Percentiles rank a stretch among this genome's conserved stretches.
Conservation (phyloP, 2,113 vertebrate species). For the Chiloscyllium plagiosum region DNA sequence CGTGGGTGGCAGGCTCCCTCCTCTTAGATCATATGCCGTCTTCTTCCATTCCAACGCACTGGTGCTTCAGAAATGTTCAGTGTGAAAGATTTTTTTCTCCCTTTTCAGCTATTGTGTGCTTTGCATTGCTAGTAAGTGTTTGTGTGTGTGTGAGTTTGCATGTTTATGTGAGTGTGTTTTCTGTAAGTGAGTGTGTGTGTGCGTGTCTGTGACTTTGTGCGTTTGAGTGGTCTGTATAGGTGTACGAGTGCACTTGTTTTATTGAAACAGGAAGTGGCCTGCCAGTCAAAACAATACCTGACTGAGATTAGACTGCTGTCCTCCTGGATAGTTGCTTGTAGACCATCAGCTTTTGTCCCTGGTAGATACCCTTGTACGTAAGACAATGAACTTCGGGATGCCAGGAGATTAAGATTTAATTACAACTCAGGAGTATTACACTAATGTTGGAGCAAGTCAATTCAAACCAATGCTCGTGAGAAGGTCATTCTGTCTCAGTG, state of each 20-base stretch:
- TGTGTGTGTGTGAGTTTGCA: neutral
- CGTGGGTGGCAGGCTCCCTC: constrained; percentile 74
- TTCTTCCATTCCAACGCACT: constrained; percentile 79
- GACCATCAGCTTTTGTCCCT: constrained; percentile 73
- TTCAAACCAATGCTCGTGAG: neutral
- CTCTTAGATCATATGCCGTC: constrained; percentile 82
- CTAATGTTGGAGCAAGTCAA: neutral
- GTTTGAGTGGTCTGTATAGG: constrained; percentile 24
- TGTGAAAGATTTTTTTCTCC: constrained; percentile 70
- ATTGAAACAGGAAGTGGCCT: constrained; percentile 76
- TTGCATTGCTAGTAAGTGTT: constrained; percentile 29
- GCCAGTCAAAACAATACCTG: constrained; percentile 79
- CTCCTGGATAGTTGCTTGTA: constrained; percentile 50
- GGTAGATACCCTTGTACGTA: constrained; percentile 60
- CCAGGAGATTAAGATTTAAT: constrained; percentile 35
- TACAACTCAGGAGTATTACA: constrained; percentile 25
- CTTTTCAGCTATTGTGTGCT: constrained; percentile 58
- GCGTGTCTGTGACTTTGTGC: neutral
- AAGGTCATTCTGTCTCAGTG: neutral
- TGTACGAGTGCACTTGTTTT: constrained; percentile 60
- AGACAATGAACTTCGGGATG: constrained; percentile 50
- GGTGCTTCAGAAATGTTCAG: constrained; percentile 76
- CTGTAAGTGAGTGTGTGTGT: too few species aligned
- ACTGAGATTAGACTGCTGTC: constrained; percentile 63
- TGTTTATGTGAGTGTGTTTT: too few species aligned